These are phyloP conservation scores for Maniola jurtina DNA, from an alignment of 1,140 invertebrate species.

Conservation along the genomic window DNA sequence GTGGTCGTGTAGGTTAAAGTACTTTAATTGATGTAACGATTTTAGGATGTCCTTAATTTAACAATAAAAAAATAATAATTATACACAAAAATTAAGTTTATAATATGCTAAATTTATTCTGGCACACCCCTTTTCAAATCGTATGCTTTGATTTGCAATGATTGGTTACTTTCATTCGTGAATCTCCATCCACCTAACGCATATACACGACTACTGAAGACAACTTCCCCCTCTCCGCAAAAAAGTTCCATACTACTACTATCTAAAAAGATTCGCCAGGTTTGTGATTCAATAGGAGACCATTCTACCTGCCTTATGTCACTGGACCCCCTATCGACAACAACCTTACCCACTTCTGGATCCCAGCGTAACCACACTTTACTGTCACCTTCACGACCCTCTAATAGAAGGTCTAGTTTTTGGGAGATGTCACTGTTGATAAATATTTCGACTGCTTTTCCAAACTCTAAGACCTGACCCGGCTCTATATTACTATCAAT, in stretches of 20 bases:
- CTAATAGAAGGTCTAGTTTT: slow-evolving; percentile 50
- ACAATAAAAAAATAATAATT: too few relatives aligned
- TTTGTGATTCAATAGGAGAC: slow-evolving; percentile 40
- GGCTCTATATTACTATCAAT: slow-evolving; percentile 35
- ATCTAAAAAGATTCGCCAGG: slow-evolving; percentile 64
- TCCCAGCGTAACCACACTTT: slow-evolving; percentile 53
- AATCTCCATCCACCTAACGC: slow-evolving; percentile 57
- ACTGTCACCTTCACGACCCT: slow-evolving; percentile 53
- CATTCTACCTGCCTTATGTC: slow-evolving; percentile 67
- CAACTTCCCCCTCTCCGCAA: slow-evolving; percentile 71
- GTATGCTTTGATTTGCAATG: slow-evolving; percentile 46
- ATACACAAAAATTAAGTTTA: not conserved
- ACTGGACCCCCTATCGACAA: slow-evolving; percentile 47
- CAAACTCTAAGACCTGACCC: slow-evolving; percentile 40
- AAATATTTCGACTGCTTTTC: slow-evolving; percentile 55
- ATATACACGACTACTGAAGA: slow-evolving; percentile 63
- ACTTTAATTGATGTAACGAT: too few relatives aligned
- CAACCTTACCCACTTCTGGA: slow-evolving; percentile 47
- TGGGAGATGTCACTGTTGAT: slow-evolving; percentile 46
- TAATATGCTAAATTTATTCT: slow-evolving; percentile 28
- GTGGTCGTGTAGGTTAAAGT: too few relatives aligned
- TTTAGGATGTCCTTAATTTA: too few relatives aligned
- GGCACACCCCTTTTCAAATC: slow-evolving; percentile 52
- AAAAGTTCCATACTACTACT: slow-evolving; percentile 67
- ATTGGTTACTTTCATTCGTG: slow-evolving; percentile 50